Percentiles rank a stretch among this genome's conserved stretches.
These are phyloP conservation scores for Hemithea aestivaria DNA, from an alignment of 2,888 invertebrate genomes.

Conservation along the genomic window DNA sequence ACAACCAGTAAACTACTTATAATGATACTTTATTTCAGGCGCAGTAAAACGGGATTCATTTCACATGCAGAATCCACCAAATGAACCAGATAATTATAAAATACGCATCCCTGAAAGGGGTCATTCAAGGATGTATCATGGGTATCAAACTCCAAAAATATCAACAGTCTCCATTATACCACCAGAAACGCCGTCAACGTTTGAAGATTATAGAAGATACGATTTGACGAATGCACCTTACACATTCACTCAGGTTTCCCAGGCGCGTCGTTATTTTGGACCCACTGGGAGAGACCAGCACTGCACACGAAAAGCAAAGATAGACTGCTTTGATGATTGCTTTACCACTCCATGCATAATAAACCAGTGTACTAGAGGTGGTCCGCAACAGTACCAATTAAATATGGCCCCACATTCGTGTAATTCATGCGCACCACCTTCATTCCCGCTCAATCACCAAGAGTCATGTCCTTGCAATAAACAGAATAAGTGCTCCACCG, in stretches of 20 bases:
- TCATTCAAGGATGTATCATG: constrained; percentile 51
- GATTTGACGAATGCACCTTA: constrained; percentile 30
- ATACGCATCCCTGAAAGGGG: constrained; percentile 43
- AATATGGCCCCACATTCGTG: constrained; percentile 10
- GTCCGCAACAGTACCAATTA: constrained; percentile 9
- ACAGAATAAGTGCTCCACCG: constrained; percentile 22
- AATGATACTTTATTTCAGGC: constrained; percentile 33
- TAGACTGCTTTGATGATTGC: constrained; percentile 7
- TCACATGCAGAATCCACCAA: constrained; percentile 19
- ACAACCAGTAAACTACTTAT: not conserved
- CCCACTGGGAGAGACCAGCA: constrained; percentile 1
- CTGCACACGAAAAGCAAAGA: constrained; percentile 11
- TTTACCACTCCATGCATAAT: constrained; percentile 2
- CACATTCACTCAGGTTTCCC: constrained; percentile 1
- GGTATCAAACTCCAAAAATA: constrained; percentile 26
- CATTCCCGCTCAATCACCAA: not conserved
- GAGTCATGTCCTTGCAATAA: constrained; percentile 40
- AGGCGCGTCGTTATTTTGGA: constrained; percentile 4
- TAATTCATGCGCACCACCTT: constrained; percentile 6
- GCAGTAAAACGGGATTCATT: constrained; percentile 37
- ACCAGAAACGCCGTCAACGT: constrained; percentile 21
- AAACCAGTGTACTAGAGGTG: constrained; percentile 13
- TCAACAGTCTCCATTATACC: too few species aligned
- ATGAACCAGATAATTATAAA: constrained; percentile 25
- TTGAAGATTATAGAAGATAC: constrained; percentile 38